Evolutionary conservation across 2,113 vertebrate species (phyloP).

Genomic region (Poicephalus meyeri): DNA sequence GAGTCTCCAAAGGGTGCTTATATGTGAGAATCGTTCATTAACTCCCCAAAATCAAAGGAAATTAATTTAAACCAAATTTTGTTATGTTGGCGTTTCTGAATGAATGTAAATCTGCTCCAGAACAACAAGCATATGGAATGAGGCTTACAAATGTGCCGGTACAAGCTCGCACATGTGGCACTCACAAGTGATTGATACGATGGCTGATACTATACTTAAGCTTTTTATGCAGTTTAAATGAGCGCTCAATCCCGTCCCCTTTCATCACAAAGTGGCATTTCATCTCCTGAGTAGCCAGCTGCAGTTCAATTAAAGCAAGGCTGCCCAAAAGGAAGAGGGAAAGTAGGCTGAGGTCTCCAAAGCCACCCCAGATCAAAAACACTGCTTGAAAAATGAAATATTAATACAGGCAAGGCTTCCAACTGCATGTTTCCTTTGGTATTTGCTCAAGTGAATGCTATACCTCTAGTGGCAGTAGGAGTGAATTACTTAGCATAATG

Average conservation of each 20-base stretch:
- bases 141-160: not conserved
- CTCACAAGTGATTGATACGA: constrained; percentile 24
- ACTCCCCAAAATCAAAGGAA: not conserved
- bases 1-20: not conserved
- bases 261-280: constrained; percentile 44
- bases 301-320: constrained; percentile 23
- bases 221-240: constrained; percentile 33
- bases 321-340: constrained; percentile 14
- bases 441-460: constrained; percentile 43
- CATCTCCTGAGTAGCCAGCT: constrained; percentile 15
- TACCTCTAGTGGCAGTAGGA: constrained; percentile 54
- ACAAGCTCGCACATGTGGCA: not conserved
- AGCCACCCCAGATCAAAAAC: constrained; percentile 34
- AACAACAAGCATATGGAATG: not conserved
- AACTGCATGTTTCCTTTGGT: constrained; percentile 53
- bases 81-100: not conserved
- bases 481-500: constrained; percentile 52
- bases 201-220: constrained; percentile 17
- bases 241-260: constrained; percentile 24
- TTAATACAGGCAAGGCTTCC: constrained; percentile 43
- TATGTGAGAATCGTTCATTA: not conserved
- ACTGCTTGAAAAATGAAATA: constrained; percentile 59
- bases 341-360: constrained; percentile 27
- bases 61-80: not conserved
- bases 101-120: not conserved